Percentiles rank a stretch among this genome's conserved stretches.
Evolutionary conservation across 2,113 vertebrate species (phyloP).

Genomic region (Otis tarda): DNA sequence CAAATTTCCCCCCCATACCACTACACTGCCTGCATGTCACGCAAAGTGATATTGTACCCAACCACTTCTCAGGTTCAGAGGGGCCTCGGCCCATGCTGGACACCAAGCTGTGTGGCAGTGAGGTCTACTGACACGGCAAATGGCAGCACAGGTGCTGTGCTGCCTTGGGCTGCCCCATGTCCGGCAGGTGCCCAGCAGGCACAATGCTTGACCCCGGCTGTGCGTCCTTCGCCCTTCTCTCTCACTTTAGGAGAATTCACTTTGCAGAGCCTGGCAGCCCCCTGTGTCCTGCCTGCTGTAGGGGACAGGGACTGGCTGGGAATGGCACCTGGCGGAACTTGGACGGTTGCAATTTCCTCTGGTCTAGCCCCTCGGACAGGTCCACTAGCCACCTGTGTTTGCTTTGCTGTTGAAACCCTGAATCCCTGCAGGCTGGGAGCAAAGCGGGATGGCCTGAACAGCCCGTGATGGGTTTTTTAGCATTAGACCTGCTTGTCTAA

Average conservation of each 20-base stretch:
- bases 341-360: background rate
- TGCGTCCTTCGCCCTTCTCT: background rate
- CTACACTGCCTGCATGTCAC: background rate
- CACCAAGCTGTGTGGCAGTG: background rate
- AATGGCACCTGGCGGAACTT: background rate
- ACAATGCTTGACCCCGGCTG: background rate
- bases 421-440: background rate
- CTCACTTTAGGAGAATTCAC: background rate
- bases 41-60: background rate
- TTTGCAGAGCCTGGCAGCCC: background rate
- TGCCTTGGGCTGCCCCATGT: background rate
- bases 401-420: background rate
- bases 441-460: background rate
- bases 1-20: background rate
- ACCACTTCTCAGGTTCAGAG: background rate
- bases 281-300: background rate
- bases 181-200: background rate
- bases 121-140: background rate
- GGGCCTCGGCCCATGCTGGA: background rate
- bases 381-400: background rate
- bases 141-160: background rate
- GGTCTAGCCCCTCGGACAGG: background rate
- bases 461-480: background rate
- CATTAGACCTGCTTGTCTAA: background rate
- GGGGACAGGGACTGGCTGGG: background rate